phyloP scores from a whole-genome alignment of 2,113 vertebrate genomes.

The Furnarius figulus region DNA sequence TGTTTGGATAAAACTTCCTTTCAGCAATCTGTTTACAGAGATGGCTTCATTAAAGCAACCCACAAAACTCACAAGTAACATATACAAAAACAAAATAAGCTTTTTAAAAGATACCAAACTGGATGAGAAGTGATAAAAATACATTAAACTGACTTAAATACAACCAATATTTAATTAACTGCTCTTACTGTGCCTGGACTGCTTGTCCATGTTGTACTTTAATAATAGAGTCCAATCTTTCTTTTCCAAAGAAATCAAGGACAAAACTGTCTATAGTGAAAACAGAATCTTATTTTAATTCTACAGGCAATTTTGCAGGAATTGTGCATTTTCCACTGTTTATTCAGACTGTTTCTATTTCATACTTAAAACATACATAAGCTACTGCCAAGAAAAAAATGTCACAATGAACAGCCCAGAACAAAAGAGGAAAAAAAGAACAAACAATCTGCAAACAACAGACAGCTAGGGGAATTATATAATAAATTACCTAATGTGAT shows the following conservation, averaged over 20 bases:
- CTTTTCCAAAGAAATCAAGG: background rate
- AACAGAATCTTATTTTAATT: background rate
- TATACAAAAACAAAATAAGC: background rate
- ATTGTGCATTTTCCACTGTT: conserved; percentile 3
- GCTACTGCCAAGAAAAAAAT: background rate
- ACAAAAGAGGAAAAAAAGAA: background rate
- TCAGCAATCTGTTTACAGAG: background rate
- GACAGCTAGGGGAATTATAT: background rate
- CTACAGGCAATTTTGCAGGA: background rate
- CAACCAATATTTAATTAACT: background rate
- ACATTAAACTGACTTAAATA: background rate
- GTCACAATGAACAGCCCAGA: background rate
- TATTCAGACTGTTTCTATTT: background rate
- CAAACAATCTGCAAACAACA: background rate
- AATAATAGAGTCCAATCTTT: background rate
- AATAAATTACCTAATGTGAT: conserved; percentile 13
- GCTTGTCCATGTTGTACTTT: background rate
- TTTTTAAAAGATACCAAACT: background rate
- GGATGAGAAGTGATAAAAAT: background rate
- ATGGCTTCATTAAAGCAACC: background rate
- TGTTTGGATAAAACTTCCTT: background rate
- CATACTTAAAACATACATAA: conserved; percentile 18
- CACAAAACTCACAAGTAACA: background rate
- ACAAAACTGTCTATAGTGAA: background rate
- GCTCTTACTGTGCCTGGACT: background rate